phyloP scores from a whole-genome alignment of 2,888 invertebrate genomes.

The Cheiracanthium punctorium region DNA sequence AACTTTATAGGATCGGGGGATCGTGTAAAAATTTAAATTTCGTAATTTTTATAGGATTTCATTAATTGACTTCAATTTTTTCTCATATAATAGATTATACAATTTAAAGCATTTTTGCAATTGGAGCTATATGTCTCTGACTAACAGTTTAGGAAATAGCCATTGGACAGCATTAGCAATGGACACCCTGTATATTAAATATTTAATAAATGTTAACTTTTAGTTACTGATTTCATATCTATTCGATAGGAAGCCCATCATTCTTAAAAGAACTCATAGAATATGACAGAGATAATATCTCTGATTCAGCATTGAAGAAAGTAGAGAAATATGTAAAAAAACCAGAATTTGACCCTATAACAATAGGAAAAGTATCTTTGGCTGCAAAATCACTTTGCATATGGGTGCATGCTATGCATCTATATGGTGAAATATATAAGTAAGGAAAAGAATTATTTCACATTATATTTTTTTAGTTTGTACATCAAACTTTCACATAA shows the following conservation, averaged over 20 bases:
- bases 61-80: too few species aligned
- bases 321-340: slow-evolving; percentile 87
- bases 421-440: slow-evolving; percentile 92
- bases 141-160: too few species aligned
- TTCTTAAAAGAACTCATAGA: slow-evolving; percentile 86
- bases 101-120: too few species aligned
- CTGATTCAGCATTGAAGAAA: slow-evolving; percentile 87
- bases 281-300: slow-evolving; percentile 91
- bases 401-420: slow-evolving; percentile 94
- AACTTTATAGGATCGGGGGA: too few species aligned
- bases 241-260: slow-evolving; percentile 80
- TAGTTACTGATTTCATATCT: neutral
- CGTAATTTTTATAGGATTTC: too few species aligned
- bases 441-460: slow-evolving; percentile 75
- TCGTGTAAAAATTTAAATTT: too few species aligned
- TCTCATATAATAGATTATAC: too few species aligned
- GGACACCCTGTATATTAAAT: too few species aligned
- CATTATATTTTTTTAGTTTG: neutral
- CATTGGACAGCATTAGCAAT: too few species aligned
- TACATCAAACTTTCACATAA: too few species aligned
- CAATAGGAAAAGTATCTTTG: slow-evolving; percentile 87
- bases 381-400: slow-evolving; percentile 92
- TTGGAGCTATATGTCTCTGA: too few species aligned
- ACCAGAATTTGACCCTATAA: slow-evolving; percentile 90
- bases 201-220: too few species aligned